These are phyloP conservation scores for Odiellus spinosus DNA, from an alignment of 2,888 invertebrate species.

Conservation along the genomic window DNA sequence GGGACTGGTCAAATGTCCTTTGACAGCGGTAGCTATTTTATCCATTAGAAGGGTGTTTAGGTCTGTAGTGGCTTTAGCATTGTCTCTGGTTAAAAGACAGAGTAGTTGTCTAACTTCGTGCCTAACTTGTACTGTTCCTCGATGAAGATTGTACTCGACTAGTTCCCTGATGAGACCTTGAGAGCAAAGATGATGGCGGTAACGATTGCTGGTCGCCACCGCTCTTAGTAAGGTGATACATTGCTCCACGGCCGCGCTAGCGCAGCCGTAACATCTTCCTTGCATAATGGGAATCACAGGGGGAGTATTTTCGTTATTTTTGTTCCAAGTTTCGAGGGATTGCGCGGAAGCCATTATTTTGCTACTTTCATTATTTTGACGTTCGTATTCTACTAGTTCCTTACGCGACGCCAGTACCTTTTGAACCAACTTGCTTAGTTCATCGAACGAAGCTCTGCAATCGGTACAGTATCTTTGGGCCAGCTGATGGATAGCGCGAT, in stretches of 20 bases:
- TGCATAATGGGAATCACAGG: constrained; percentile 10
- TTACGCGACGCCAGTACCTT: constrained; percentile 60
- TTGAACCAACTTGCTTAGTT: constrained; percentile 51
- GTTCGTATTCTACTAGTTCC: constrained; percentile 79
- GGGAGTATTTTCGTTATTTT: constrained; percentile 6
- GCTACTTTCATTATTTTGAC: constrained; percentile 33
- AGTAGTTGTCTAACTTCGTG: constrained; percentile 76
- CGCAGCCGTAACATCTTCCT: constrained; percentile 38
- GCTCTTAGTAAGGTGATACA: constrained; percentile 80
- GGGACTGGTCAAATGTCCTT: constrained; percentile 38
- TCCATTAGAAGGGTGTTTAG: constrained; percentile 65
- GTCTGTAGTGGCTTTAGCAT: constrained; percentile 60
- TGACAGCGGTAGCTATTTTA: constrained; percentile 46
- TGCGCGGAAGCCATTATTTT: constrained; percentile 16
- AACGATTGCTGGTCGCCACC: constrained; percentile 59
- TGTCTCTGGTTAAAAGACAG: constrained; percentile 75
- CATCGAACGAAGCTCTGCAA: constrained; percentile 86
- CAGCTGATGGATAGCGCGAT: constrained; percentile 78
- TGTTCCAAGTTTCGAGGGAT: constrained; percentile 18
- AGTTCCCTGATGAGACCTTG: constrained; percentile 77
- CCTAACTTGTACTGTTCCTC: constrained; percentile 42
- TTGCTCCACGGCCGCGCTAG: constrained; percentile 79
- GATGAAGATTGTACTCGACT: constrained; percentile 73
- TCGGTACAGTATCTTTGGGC: constrained; percentile 92
- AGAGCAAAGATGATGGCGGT: constrained; percentile 56